Percentiles rank a stretch among this genome's conserved stretches.
phyloP scores from a whole-genome alignment of 2,113 vertebrate species.

The Clarias magur region DNA sequence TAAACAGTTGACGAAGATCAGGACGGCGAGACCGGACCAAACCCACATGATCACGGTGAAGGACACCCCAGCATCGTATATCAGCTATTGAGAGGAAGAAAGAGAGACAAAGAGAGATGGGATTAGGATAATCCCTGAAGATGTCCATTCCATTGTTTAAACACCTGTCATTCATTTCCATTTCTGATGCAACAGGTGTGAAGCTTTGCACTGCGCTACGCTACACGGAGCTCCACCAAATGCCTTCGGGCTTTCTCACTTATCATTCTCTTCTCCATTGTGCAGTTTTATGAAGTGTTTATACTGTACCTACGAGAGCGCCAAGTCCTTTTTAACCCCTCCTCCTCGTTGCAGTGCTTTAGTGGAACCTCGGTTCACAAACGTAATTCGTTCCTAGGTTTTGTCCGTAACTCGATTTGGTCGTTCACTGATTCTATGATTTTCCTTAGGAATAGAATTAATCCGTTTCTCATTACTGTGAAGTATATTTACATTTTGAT shows the following conservation, averaged over 20 bases:
- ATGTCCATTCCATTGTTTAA: not conserved
- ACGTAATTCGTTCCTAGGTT: no score
- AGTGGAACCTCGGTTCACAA: no score
- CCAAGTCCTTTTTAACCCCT: not conserved
- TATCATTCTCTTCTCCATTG: not conserved
- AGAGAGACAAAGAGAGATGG: not conserved
- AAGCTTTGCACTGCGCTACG: not conserved
- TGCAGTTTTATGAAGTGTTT: not conserved
- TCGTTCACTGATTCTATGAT: no score
- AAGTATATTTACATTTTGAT: no score
- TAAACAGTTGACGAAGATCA: slow-evolving; percentile 84
- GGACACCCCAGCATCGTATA: slow-evolving; percentile 79
- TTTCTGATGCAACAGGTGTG: slow-evolving; percentile 23
- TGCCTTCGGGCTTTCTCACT: not conserved
- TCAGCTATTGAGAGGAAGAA: slow-evolving; percentile 46
- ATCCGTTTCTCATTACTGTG: no score
- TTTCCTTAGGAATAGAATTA: no score
- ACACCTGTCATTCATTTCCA: no score
- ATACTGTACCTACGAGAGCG: not conserved
- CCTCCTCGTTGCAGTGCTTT: no score
- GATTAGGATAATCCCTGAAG: not conserved
- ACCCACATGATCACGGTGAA: slow-evolving; percentile 83
- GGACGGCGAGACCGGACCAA: slow-evolving; percentile 80
- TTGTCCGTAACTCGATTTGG: no score
- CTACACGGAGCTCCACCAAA: not conserved